Conservation (phyloP, 2,797 vertebrate genomes). For the Chromis chromis region DNA sequence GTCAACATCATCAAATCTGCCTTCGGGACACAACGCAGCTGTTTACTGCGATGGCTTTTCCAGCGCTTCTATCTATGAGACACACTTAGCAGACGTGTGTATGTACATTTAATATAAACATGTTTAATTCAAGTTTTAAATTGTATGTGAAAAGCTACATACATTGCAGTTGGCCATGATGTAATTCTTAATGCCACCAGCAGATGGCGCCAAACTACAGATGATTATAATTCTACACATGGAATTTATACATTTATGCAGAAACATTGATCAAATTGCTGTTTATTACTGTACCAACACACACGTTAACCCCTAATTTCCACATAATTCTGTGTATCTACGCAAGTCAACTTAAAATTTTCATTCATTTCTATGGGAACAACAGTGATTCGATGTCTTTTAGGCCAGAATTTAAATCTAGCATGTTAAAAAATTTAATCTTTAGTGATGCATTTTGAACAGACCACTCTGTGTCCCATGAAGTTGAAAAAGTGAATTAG, state of each 20-base stretch:
- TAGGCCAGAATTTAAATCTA: no score
- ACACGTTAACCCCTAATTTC: no score
- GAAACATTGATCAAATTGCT: neutral
- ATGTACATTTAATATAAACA: neutral
- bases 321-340: no score
- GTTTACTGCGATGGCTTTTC: slow-evolving; percentile 76
- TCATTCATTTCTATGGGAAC: no score
- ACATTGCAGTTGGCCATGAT: neutral
- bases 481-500: no score
- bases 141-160: neutral
- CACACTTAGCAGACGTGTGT: neutral
- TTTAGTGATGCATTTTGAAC: no score
- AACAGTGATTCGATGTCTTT: no score
- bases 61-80: slow-evolving; percentile 72
- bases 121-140: neutral
- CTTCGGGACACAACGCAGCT: slow-evolving; percentile 80
- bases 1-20: slow-evolving; percentile 77
- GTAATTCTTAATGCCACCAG: neutral
- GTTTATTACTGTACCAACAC: neutral
- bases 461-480: no score
- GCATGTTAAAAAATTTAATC: no score
- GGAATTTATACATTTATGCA: neutral
- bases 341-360: no score
- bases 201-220: neutral
- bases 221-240: neutral